Percentiles rank a stretch among this genome's conserved stretches.
These are phyloP conservation scores for Protula sp. DNA, from an alignment of 2,888 invertebrate species.

Conservation along the genomic window DNA sequence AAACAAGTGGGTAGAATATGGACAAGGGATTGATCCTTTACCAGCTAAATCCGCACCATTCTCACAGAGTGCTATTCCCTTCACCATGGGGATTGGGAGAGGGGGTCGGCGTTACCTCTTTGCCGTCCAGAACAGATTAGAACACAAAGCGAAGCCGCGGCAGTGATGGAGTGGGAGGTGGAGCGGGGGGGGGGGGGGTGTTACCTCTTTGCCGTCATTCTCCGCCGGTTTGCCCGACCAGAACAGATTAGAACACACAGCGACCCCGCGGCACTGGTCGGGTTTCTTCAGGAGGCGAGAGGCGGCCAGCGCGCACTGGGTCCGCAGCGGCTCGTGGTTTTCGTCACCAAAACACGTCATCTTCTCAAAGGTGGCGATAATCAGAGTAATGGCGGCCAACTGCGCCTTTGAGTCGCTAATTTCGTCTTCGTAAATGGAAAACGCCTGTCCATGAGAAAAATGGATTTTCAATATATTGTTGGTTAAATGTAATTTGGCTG, in stretches of 20 bases:
- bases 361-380: constrained; percentile 91
- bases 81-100: too few species aligned
- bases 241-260: constrained; percentile 89
- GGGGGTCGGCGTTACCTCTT: too few species aligned
- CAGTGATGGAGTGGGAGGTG: too few species aligned
- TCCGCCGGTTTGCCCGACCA: constrained; percentile 71
- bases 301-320: constrained; percentile 92
- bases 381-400: constrained; percentile 87
- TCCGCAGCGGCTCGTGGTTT: constrained; percentile 91
- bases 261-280: constrained; percentile 93
- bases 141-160: constrained; percentile 85
- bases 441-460: constrained; percentile 62
- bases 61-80: too few species aligned
- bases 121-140: constrained; percentile 98
- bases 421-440: constrained; percentile 96
- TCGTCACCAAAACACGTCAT: constrained; percentile 93
- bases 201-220: constrained; percentile 34
- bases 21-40: too few species aligned
- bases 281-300: constrained; percentile 95
- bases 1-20: too few species aligned
- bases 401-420: constrained; percentile 94
- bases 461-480: too few species aligned
- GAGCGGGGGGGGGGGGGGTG: too few species aligned
- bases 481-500: too few species aligned
- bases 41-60: too few species aligned